Base-by-base conservation (phyloP, 2,888 invertebrate genomes). In the Entomobrya proxima region DNA sequence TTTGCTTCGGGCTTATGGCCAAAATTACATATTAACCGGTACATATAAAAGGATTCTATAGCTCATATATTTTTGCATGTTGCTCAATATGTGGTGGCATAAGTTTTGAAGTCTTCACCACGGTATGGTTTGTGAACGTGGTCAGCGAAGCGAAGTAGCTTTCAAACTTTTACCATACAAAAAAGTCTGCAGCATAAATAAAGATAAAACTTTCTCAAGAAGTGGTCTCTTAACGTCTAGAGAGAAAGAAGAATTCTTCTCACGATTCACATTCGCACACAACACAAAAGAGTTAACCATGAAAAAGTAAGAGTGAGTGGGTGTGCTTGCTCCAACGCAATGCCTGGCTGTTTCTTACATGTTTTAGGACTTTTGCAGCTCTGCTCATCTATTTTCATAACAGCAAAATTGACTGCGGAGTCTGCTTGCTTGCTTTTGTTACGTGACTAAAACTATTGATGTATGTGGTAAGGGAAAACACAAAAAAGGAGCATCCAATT, bases 241-340 rank as follows among this genome's bases (percentile, higher is more conserved):
- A 35, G 32, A 61, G 58, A 61, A 64, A 35, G 61, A 64, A 18
- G 35, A 32, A 64, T 64, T 64, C 61, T 32, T 64, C 61, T 64
- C 61, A 64, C 61, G 61, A 64, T 64, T 35, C n/a, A 18, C 61
- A n/a, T n/a, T n/a, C n/a, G n/a, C n/a, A 64, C 61, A 64, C 61
- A 64, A 35, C 35, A 64, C 61, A 64, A 64, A 64, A 18, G 35
- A 64, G 61, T 64, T 35, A 35, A 35, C 35, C 61, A 35, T 35
- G 35, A 64, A 64, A 55, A 64, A 64, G 61, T 32, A 64, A 64
- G 35, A 64, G 61, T 64, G 61, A 35, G 61, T 64, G 35, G 61
- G 61, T 64, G 61, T 9, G 44, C n/a, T 2, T 44, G 44, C 44
- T 44, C 6, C 6, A 11, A 7, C 40, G 40, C 40, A 40, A 44